These are phyloP conservation scores for Sula dactylatra DNA, from an alignment of 2,113 vertebrate genomes.

Conservation along the genomic window DNA sequence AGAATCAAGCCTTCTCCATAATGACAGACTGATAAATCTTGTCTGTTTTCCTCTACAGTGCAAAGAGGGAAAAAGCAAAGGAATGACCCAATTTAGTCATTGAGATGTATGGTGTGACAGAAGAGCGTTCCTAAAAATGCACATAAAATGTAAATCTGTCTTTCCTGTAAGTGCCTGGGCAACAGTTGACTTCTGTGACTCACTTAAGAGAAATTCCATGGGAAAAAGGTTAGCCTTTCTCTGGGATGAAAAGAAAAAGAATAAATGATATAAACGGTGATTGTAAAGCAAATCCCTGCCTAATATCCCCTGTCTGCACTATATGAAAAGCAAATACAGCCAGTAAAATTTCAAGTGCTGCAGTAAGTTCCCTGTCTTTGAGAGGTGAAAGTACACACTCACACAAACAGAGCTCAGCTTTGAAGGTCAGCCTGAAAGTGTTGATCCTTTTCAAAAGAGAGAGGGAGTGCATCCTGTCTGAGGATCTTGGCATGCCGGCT, in stretches of 20 bases:
- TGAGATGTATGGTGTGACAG: slow-evolving; percentile 28
- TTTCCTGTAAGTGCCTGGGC: slow-evolving; percentile 59
- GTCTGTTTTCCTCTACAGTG: neutral
- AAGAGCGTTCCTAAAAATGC: slow-evolving; percentile 14
- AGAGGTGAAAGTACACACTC: neutral
- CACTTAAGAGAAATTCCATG: slow-evolving; percentile 45
- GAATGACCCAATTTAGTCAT: slow-evolving; percentile 49
- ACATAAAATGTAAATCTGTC: slow-evolving; percentile 48
- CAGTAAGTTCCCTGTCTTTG: neutral
- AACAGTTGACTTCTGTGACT: slow-evolving; percentile 37
- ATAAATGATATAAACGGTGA: neutral
- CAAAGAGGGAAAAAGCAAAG: neutral
- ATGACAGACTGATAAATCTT: slow-evolving; percentile 26
- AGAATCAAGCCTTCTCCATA: neutral
- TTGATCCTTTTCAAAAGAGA: neutral
- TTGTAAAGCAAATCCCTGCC: neutral
- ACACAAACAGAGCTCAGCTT: neutral
- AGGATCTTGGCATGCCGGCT: neutral
- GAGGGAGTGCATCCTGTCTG: neutral
- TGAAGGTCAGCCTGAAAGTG: neutral
- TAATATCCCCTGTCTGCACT: neutral
- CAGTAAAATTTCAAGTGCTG: neutral
- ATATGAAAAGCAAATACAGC: neutral
- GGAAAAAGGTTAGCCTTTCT: slow-evolving; percentile 2
- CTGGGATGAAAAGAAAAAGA: neutral